A percentile compares a stretch with the other conserved stretches of the same genome.
These are phyloP conservation scores for Parthenolecanium corni DNA, from an alignment of 2,888 invertebrate species.

Conservation along the genomic window DNA sequence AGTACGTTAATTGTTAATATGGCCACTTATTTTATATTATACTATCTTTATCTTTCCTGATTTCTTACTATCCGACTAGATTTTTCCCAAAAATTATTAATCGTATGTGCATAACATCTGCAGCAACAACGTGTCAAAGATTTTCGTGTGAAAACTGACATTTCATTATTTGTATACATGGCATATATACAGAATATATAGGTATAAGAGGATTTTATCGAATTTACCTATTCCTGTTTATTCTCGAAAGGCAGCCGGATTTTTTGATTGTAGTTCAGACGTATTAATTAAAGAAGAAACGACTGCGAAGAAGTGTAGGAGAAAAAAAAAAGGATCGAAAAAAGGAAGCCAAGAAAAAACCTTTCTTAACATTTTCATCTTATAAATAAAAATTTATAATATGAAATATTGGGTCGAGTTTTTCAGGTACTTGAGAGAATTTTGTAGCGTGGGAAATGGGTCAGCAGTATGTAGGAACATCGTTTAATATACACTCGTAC, in stretches of 20 bases:
- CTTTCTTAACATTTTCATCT: conserved; percentile 3
- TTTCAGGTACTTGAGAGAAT: conserved; percentile 16
- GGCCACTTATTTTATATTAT: too few relatives aligned
- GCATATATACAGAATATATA: too few relatives aligned
- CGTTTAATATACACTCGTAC: too few relatives aligned
- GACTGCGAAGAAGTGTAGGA: not conserved
- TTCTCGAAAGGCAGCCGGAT: too few relatives aligned
- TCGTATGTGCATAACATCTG: conserved; percentile 4
- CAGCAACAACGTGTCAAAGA: conserved; percentile 5
- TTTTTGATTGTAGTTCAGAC: too few relatives aligned
- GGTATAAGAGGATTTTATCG: too few relatives aligned
- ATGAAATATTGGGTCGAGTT: conserved; percentile 5
- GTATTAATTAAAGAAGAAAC: not conserved
- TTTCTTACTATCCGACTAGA: too few relatives aligned
- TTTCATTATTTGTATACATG: not conserved
- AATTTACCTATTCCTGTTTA: too few relatives aligned
- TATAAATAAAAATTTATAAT: too few relatives aligned
- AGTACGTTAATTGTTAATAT: too few relatives aligned
- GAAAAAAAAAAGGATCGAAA: conserved; percentile 7
- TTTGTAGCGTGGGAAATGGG: conserved; percentile 25
- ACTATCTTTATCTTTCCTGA: too few relatives aligned
- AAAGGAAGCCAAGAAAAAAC: not conserved
- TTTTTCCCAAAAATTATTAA: too few relatives aligned
- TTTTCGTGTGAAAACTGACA: conserved; percentile 16
- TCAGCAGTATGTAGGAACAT: conserved; percentile 15